A percentile compares a stretch with the other conserved stretches of the same genome.
Evolutionary conservation across 64 coral and sea anemone species (phyloP).

Genomic region (Cladopsammia gracilis): DNA sequence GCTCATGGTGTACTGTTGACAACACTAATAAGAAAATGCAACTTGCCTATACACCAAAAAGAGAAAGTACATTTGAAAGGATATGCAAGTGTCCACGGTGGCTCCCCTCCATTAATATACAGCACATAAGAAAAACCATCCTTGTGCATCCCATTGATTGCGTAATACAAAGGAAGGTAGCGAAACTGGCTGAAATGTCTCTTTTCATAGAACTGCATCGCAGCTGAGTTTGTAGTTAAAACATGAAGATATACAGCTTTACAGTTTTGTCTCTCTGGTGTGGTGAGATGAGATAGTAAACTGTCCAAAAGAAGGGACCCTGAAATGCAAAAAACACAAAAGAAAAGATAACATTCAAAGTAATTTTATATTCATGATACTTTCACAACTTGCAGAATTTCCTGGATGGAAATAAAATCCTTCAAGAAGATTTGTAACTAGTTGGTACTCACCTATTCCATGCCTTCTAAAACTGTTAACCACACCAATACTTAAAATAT

Average conservation of each 20-base stretch:
- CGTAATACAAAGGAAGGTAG: slow-evolving; percentile 95
- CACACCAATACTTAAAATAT: slow-evolving; percentile 96
- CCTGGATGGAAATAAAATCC: too few species aligned
- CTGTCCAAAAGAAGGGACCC: slow-evolving; percentile 91
- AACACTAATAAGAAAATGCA: background rate
- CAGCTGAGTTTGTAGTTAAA: slow-evolving; percentile 88
- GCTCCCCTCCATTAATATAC: slow-evolving; percentile 97
- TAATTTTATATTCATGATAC: too few species aligned
- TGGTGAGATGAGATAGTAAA: slow-evolving; percentile 88
- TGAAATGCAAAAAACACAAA: slow-evolving; percentile 27
- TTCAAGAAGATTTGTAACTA: background rate
- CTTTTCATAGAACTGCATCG: slow-evolving; percentile 95
- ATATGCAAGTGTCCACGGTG: slow-evolving; percentile 98
- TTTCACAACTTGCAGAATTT: too few species aligned
- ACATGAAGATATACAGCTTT: slow-evolving; percentile 99
- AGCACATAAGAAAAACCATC: slow-evolving; percentile 96
- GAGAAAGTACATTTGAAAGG: slow-evolving; percentile 53
- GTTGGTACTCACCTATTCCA: slow-evolving; percentile 82
- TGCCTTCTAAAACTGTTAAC: slow-evolving; percentile 92
- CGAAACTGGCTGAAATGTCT: slow-evolving; percentile 82
- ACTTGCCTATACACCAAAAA: background rate
- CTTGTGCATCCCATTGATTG: slow-evolving; percentile 89
- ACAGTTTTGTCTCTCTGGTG: slow-evolving; percentile 85
- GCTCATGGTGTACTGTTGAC: background rate
- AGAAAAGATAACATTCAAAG: background rate